These are phyloP conservation scores for Drosophila persimilis DNA, from an alignment of 1,140 invertebrate genomes.

Conservation along the genomic window DNA sequence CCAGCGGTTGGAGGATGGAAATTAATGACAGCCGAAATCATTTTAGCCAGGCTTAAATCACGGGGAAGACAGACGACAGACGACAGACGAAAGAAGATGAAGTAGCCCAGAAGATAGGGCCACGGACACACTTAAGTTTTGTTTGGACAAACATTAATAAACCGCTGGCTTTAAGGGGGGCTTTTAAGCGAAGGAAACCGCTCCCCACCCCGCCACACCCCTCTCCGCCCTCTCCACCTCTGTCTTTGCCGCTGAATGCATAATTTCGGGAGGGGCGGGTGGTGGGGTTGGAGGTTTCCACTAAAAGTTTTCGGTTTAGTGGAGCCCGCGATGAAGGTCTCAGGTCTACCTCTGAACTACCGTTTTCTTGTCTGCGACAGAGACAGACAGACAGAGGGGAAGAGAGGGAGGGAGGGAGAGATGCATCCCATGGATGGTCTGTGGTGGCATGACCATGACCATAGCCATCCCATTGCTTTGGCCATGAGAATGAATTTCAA, in stretches of 20 bases:
- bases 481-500: constrained; percentile 68
- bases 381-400: too few relatives aligned
- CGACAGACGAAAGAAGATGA: constrained; percentile 9
- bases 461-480: constrained; percentile 27
- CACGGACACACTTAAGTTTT: constrained; percentile 55
- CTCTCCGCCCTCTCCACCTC: too few relatives aligned
- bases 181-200: constrained; percentile 54
- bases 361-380: constrained; percentile 26
- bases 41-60: constrained; percentile 76
- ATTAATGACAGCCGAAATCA: constrained; percentile 77
- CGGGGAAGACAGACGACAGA: constrained; percentile 18
- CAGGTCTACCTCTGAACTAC: constrained; percentile 16
- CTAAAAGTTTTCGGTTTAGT: constrained; percentile 65
- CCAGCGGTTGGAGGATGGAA: constrained; percentile 20
- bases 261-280: constrained; percentile 59
- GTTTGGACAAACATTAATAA: constrained; percentile 79
- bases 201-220: too few relatives aligned
- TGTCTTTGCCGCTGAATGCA: constrained; percentile 55
- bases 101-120: constrained; percentile 36
- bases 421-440: constrained; percentile 32
- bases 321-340: neutral
- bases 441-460: constrained; percentile 54
- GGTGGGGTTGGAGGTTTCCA: constrained; percentile 40
- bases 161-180: constrained; percentile 29
- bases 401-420: neutral